These are phyloP conservation scores for Castor canadensis DNA, from an alignment of 2,113 vertebrate species.

Conservation along the genomic window DNA sequence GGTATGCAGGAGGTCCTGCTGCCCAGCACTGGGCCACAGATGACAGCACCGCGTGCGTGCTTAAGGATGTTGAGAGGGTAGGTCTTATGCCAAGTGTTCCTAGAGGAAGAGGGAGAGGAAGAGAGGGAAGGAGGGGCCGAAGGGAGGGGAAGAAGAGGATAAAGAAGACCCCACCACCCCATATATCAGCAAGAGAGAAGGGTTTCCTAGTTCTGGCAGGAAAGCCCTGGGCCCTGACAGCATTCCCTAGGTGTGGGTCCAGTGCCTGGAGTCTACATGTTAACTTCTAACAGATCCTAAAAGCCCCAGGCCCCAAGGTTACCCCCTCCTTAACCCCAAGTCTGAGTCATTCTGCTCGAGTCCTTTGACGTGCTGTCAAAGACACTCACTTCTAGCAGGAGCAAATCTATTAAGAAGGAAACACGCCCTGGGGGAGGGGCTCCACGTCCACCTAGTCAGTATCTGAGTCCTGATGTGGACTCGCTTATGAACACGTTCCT, in stretches of 20 bases:
- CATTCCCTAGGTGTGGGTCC: accelerated
- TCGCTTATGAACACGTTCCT: background rate
- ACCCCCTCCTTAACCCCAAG: accelerated
- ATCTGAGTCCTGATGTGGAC: accelerated
- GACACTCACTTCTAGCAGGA: background rate
- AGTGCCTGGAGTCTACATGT: accelerated
- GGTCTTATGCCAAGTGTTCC: background rate
- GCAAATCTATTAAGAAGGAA: background rate
- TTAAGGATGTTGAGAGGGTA: accelerated
- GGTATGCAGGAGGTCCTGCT: background rate
- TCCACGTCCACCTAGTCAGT: background rate
- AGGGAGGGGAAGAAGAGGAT: background rate
- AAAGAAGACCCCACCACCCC: too few species aligned
- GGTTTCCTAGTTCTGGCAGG: background rate
- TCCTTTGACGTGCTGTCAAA: too few species aligned
- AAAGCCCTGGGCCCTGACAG: accelerated
- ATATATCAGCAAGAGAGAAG: too few species aligned
- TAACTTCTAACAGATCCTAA: accelerated
- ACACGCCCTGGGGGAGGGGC: background rate
- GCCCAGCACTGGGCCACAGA: background rate
- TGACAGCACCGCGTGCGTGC: accelerated
- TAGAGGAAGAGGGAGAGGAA: background rate
- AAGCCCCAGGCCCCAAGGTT: background rate
- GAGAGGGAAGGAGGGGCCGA: background rate
- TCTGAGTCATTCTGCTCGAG: background rate